Evolutionary conservation across 2,113 vertebrate species (phyloP).

Genomic region (Symphodus melops): DNA sequence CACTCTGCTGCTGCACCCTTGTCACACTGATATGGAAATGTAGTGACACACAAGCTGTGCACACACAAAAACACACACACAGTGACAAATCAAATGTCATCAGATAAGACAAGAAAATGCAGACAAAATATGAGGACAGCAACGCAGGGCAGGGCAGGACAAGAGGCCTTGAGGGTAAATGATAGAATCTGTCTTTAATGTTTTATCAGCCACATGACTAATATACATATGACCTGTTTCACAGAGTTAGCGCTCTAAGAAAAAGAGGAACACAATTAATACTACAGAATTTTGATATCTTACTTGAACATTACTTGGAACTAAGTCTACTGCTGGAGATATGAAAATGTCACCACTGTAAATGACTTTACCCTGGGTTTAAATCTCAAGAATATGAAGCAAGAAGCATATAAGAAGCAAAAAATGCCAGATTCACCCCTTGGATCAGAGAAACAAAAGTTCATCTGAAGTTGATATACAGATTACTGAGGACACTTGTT

Average conservation of each 20-base stretch:
- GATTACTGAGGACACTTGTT: neutral
- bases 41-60: neutral
- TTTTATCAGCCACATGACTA: constrained; percentile 40
- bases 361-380: neutral
- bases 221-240: constrained; percentile 32
- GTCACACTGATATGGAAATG: constrained; percentile 46
- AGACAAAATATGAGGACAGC: neutral
- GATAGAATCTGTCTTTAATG: constrained; percentile 23
- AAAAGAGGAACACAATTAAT: neutral
- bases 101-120: constrained; percentile 36
- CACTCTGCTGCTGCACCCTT: constrained; percentile 28
- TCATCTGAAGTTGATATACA: neutral
- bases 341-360: neutral
- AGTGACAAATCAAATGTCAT: constrained; percentile 29
- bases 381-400: neutral
- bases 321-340: neutral
- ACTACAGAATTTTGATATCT: neutral
- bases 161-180: constrained; percentile 13
- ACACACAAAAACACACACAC: constrained; percentile 1
- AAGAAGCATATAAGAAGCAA: neutral
- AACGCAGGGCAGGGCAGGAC: neutral
- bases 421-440: neutral
- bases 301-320: neutral
- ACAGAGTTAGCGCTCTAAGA: neutral
- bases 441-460: neutral